Evolutionary conservation across 2,797 vertebrate species (phyloP), one percentile per base, ranked within the genome.

Genomic region (Sebastiscus tertius): DNA sequence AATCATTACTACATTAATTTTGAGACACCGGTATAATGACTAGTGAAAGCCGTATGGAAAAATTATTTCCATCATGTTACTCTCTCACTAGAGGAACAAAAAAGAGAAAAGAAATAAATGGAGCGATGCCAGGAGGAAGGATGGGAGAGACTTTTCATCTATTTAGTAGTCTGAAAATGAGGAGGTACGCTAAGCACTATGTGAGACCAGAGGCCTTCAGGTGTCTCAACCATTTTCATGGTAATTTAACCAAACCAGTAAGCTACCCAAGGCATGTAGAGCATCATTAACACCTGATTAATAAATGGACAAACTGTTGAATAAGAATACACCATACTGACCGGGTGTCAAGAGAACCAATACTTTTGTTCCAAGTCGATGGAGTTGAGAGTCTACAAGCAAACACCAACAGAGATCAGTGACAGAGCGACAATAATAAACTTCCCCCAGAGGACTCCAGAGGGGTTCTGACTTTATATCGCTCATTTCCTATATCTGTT

Each of bases 1-100:
- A 79, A 83, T 82, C 75, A 66, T 56, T 77, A 79, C 54, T 63
- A 70, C 65, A 79, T 87, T 73, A 10, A 86, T 86, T 84, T 49
- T 81, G 24, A 81, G 65, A 72, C 46, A 83, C 6, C 18, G 5
- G 31, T 52, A 34, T 72, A 80, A 77, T 76, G 59, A 68, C 67
- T 6, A 13, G 24, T 34, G 69, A 74, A 79, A 83, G 77, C 54
- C 26, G 12, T 12, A 29, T 13, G 36, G 69, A 69, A 81, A 71
- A 55, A 77, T 60, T 0, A 76, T 83, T 85, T 78, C 49, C 18
- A 63, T 72, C 42, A 74, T 42, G 60, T 56, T 61, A 55, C 16
- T 54, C 58, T 52, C 36, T 65, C 33, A 33, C 27, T 33, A 58
- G 18, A 31, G 46, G 66, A 8, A 24, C 24, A 9, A 31, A 36